These are phyloP conservation scores for Macrotus californicus DNA, from an alignment of 2,113 vertebrate genomes.

Conservation along the genomic window DNA sequence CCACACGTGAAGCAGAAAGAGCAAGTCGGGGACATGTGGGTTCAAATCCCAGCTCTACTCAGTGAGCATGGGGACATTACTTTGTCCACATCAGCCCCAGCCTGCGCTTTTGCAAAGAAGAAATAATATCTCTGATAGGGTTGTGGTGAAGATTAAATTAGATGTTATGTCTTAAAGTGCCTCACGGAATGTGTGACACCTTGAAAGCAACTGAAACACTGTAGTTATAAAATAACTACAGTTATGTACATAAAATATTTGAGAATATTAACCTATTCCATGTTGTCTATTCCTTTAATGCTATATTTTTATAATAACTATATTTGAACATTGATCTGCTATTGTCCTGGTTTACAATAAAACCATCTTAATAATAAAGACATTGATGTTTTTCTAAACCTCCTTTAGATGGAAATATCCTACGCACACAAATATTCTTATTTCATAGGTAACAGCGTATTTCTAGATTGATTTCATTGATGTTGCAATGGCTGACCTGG, in stretches of 20 bases:
- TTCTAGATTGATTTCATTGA: background rate
- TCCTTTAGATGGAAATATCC: background rate
- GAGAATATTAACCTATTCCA: background rate
- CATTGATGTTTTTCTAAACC: background rate
- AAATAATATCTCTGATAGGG: background rate
- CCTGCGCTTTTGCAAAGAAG: background rate
- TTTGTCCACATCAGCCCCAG: background rate
- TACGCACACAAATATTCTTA: background rate
- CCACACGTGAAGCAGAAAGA: background rate
- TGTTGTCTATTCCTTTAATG: background rate
- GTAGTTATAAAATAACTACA: no score
- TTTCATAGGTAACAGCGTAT: background rate
- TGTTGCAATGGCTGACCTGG: background rate
- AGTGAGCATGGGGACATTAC: background rate
- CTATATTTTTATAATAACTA: background rate
- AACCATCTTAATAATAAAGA: background rate
- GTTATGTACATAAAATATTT: background rate
- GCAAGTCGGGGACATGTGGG: rapidly evolving
- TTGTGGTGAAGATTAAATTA: background rate
- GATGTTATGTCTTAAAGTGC: background rate
- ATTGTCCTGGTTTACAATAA: background rate
- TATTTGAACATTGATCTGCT: background rate
- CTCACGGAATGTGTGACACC: background rate
- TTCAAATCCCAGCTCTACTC: background rate
- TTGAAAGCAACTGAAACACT: background rate